Base-by-base conservation (phyloP, 2,888 invertebrate genomes). In the Andricus curvator region DNA sequence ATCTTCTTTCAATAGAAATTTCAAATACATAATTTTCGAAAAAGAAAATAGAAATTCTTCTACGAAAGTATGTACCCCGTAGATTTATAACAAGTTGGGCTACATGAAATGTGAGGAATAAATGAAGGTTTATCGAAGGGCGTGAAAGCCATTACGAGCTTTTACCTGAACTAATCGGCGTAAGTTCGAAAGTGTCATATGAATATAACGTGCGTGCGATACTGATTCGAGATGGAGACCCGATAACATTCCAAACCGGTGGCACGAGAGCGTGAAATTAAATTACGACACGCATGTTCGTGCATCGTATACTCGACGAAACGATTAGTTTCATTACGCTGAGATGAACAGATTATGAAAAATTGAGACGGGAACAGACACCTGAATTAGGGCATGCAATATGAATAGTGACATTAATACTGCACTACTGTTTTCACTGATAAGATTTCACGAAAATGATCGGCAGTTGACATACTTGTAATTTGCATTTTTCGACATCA, bases 241-340 rank as follows among this genome's bases (percentile, higher is more conserved):
- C 77, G 80, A 80, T 81, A 81, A 81, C 67, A 81, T 81, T 80
- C 80, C 81, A 48, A 80, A 80, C 80, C 44, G 62, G 25, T 80
- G 80, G 77, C 80, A 80, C 29, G 77, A 80, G 80, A 81, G 80
- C 81, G 81, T 81, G 81, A 81, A 81, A 81, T 81, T 80, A 51
- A 80, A 81, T 81, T 64, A 81, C 77, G 70, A 81, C 60, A 78
- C 29, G 77, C 56, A 51, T 66, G 60, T 76, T 60, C 77, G 80
- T 76, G 76, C 66, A 77, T 79, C 80, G 77, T 41, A 64, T 78
- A 77, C 29, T 68, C 67, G 44, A 44, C 44, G 41, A 68, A 68
- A 68, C 44, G 67, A 68, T 68, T 44, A 68, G 22, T 41, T 68
- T 68, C 67, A 68, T 68, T 68, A 68, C n/a, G 44, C 13, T 20